Conservation (phyloP, 2,888 invertebrate genomes). For the Lochmaea capreae region DNA sequence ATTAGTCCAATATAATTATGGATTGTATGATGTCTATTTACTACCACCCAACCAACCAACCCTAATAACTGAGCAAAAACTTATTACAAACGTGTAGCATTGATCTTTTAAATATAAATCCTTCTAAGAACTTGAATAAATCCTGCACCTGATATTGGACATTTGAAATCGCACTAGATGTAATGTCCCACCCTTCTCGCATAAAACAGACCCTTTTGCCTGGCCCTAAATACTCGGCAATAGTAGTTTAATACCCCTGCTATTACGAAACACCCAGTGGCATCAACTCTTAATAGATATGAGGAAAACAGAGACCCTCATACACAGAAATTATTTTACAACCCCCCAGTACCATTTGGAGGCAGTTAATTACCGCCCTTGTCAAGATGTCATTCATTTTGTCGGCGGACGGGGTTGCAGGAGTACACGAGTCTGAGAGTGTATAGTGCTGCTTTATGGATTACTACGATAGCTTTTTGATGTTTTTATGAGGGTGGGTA, state of each 20-base stretch:
- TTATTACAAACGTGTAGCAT: no score
- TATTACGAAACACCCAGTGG: conserved; percentile 49
- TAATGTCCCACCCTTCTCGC: conserved; percentile 3
- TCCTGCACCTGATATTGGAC: conserved; percentile 25
- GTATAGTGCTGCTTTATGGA: conserved; percentile 27
- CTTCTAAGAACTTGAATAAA: conserved; percentile 8
- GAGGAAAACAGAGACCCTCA: conserved; percentile 40
- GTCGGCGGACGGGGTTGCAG: conserved; percentile 27
- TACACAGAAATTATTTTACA: conserved; percentile 41
- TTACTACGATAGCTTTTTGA: conserved; percentile 24
- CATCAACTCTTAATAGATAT: conserved; percentile 50
- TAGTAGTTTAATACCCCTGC: conserved; percentile 53
- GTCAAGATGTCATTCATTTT: conserved; percentile 43
- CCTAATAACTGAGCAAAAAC: background rate
- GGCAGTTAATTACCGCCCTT: conserved; percentile 44
- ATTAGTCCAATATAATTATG: no score
- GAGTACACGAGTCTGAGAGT: conserved; percentile 7
- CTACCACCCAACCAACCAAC: background rate
- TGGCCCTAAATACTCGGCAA: conserved; percentile 51
- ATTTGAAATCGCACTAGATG: conserved; percentile 9
- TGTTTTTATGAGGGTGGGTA: conserved; percentile 26
- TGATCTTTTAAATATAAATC: background rate
- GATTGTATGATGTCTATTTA: no score
- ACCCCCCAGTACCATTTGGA: conserved; percentile 38
- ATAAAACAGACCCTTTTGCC: conserved; percentile 27